Evolutionary conservation across 2,113 vertebrate species (phyloP), one percentile per base, ranked within the genome.

Genomic region (Hemibagrus wyckioides): DNA sequence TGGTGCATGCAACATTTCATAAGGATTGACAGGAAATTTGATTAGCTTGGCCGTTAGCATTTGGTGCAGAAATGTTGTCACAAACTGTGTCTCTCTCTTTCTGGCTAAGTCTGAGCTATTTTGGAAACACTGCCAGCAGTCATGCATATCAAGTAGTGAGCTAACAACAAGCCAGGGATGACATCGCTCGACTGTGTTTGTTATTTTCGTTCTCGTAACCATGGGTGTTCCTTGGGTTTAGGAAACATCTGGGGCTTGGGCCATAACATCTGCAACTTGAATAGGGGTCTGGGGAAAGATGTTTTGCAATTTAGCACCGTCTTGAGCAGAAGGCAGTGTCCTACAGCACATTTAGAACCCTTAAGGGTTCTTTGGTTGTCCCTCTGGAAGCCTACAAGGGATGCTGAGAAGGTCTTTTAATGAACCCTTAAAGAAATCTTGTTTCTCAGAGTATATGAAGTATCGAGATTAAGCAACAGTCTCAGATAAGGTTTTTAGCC

Each of bases 51-150:
- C 39, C 8, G 3, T 83, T 67, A 50, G 61, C 61, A 61, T 77
- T 85, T 75, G 33, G 50, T 25, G 52, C 41, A 50, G 17, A 63
- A 56, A 73, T 52, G 54, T 57, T 61, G n/a, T 63, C 56, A 28
- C 19, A 17, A 79, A 28, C 0, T 2, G 9, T n/a, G 19, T 21
- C 19, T 36, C 59, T 36, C 59, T 52, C 25, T 85, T 85, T 79
- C 30, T 41, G 79, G 79, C 83, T 19, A 39, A 50, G 30, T 56
- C 28, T 76, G 28, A 44, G 84, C 23, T 52, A 8, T 56, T 80
- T 80, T 85, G 84, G 57, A 77, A 85, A 30, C 56, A 1, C 73
- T 63, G 84, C 84, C 56, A 63, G 56, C 50, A 23, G 41, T 63
- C 56, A 9, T 48, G 73, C 44, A 77, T 85, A 50, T 25, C 71